Conservation (phyloP, 2,113 vertebrate genomes). For the Cettia cetti region DNA sequence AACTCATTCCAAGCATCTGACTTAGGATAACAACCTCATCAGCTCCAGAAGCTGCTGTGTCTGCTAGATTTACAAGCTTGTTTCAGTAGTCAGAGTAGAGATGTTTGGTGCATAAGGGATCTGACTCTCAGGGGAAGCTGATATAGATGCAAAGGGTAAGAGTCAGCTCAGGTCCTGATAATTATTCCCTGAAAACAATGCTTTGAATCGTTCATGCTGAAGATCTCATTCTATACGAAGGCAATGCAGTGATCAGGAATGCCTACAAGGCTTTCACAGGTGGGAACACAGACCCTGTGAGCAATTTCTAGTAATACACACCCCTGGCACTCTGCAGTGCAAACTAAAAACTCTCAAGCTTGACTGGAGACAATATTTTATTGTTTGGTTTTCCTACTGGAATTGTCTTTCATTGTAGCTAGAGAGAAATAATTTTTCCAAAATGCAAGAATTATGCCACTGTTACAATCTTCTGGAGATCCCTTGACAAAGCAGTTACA, state of each 20-base stretch:
- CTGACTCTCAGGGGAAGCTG: background rate
- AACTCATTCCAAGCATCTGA: background rate
- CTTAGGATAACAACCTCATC: background rate
- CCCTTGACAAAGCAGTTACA: background rate
- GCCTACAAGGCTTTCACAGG: background rate
- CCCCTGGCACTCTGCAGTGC: background rate
- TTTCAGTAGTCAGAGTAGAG: background rate
- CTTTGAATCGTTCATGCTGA: background rate
- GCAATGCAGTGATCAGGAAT: background rate
- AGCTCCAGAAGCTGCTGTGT: fast-evolving
- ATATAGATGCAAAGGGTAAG: background rate
- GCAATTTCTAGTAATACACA: background rate
- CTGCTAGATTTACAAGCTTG: background rate
- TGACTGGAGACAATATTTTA: background rate
- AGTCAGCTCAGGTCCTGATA: background rate
- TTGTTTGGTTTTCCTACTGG: background rate
- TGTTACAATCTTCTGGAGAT: background rate
- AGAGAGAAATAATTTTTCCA: background rate
- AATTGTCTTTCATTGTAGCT: background rate
- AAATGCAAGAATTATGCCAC: background rate
- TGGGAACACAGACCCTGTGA: background rate
- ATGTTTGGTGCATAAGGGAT: background rate
- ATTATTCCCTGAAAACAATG: conserved; percentile 38
- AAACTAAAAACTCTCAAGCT: background rate
- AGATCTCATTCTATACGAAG: background rate